Percentiles rank a stretch among this genome's conserved stretches.
phyloP scores from a whole-genome alignment of 2,888 invertebrate genomes.

The Vesta saturnalis region DNA sequence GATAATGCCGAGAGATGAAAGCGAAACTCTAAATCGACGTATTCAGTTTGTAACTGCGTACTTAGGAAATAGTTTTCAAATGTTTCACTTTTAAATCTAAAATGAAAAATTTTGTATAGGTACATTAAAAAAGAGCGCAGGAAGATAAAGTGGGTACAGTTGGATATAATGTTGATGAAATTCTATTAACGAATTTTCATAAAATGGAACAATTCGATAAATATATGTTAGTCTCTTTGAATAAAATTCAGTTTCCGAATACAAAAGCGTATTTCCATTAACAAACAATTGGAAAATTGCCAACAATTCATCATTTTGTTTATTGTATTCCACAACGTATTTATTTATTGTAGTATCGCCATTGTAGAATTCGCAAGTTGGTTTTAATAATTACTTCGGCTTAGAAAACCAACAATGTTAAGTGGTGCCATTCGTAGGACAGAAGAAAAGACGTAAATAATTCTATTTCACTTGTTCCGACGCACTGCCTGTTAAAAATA shows the following conservation, averaged over 20 bases:
- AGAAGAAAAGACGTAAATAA: slow-evolving; percentile 48
- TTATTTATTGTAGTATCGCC: slow-evolving; percentile 34
- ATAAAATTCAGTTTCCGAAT: slow-evolving; percentile 34
- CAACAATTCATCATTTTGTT: slow-evolving; percentile 38
- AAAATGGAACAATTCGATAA: slow-evolving; percentile 20
- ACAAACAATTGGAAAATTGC: slow-evolving; percentile 39
- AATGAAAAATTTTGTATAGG: no score
- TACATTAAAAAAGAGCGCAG: not conserved
- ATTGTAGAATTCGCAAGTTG: slow-evolving; percentile 39
- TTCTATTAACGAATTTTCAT: not conserved
- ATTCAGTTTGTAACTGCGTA: no score
- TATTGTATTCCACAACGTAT: slow-evolving; percentile 37
- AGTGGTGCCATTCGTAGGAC: slow-evolving; percentile 45
- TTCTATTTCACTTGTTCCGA: slow-evolving; percentile 47
- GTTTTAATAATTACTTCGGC: slow-evolving; percentile 39
- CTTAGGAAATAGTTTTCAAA: no score
- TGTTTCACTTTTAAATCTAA: no score
- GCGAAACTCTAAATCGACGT: no score
- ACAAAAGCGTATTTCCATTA: slow-evolving; percentile 39
- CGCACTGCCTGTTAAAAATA: slow-evolving; percentile 55
- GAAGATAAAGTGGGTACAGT: not conserved
- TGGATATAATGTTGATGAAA: not conserved
- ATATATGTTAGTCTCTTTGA: slow-evolving; percentile 27
- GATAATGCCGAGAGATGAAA: no score
- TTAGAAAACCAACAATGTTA: slow-evolving; percentile 41